phyloP scores from a whole-genome alignment of 2,797 vertebrate genomes.

The Sebastes ruberrimus region DNA sequence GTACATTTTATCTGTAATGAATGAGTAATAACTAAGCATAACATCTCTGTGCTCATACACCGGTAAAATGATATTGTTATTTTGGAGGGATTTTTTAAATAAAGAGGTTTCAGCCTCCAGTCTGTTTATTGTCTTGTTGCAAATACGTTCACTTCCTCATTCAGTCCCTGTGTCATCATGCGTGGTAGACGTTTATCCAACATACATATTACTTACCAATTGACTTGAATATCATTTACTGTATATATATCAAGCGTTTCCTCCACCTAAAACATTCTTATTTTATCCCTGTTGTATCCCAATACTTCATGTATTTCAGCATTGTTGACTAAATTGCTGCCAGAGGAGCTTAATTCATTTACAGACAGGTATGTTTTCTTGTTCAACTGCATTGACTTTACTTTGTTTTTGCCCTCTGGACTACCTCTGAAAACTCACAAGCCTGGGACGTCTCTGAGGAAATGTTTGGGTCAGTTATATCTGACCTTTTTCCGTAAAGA shows the following conservation, averaged over 20 bases:
- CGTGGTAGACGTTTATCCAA: constrained; percentile 6
- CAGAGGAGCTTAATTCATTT: constrained; percentile 47
- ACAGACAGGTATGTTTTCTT: constrained; percentile 36
- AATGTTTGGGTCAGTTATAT: constrained; percentile 16
- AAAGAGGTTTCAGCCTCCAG: neutral
- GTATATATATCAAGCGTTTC: constrained; percentile 35
- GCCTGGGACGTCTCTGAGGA: constrained; percentile 53
- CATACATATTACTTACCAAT: constrained; percentile 21
- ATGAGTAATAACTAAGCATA: neutral
- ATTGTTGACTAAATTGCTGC: constrained; percentile 66
- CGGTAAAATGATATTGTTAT: neutral
- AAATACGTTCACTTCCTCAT: neutral
- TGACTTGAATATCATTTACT: constrained; percentile 61
- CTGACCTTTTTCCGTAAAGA: constrained; percentile 34
- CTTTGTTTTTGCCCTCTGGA: constrained; percentile 66
- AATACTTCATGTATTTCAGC: constrained; percentile 69
- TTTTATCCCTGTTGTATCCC: constrained; percentile 41
- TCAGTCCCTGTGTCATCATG: neutral
- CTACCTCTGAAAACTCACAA: constrained; percentile 76
- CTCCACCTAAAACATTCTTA: constrained; percentile 2
- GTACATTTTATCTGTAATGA: neutral
- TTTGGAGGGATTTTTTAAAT: neutral
- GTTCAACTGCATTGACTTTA: constrained; percentile 63
- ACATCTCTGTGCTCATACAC: neutral
- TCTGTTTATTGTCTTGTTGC: neutral